Evolutionary conservation across 2,113 vertebrate genomes (phyloP).

Genomic region (Hippotragus niger): DNA sequence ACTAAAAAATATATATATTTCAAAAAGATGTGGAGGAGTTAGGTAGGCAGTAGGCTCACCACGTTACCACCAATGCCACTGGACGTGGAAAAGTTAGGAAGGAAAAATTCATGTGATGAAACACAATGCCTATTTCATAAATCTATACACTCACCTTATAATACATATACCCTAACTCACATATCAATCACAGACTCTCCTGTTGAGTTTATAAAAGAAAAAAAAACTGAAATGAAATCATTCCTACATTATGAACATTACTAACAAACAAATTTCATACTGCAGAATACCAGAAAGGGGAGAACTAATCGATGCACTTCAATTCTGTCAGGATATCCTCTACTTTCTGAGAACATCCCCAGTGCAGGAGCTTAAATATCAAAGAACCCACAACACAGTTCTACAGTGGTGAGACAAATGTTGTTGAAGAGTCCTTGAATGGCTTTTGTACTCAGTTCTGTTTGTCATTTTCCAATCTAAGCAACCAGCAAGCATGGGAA

Average conservation of each 20-base stretch:
- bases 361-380: not conserved
- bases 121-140: not conserved
- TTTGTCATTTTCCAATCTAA: not conserved
- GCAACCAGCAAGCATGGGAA: not conserved
- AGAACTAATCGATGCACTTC: not conserved
- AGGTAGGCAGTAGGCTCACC: constrained; percentile 79
- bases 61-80: constrained; percentile 78
- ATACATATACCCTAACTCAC: not conserved
- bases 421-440: not conserved
- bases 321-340: not conserved
- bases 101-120: not conserved
- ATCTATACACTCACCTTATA: not conserved
- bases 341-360: not conserved
- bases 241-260: not conserved
- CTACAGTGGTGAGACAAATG: not conserved
- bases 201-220: not conserved
- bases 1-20: not conserved
- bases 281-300: not conserved
- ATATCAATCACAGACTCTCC: not conserved
- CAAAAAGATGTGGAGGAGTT: not conserved
- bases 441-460: not conserved
- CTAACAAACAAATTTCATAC: not conserved
- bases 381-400: not conserved
- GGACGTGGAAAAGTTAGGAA: not conserved
- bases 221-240: not conserved